phyloP scores from a whole-genome alignment of 2,113 vertebrate species.

The Gopherus evgoodei region DNA sequence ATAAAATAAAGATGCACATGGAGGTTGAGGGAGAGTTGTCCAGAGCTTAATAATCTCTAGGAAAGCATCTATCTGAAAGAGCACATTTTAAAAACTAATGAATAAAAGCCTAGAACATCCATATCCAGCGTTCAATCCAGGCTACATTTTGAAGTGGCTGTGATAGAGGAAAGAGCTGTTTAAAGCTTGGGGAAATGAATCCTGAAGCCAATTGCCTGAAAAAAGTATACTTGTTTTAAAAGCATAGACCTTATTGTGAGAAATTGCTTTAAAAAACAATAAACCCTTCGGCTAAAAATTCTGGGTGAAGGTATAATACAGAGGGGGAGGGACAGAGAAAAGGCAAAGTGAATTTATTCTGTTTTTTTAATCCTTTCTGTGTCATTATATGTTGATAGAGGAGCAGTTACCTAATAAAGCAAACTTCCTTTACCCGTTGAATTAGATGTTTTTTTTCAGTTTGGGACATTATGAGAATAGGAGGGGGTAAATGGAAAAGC shows the following conservation, averaged over 20 bases:
- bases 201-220: neutral
- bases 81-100: neutral
- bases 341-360: neutral
- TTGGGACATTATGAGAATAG: neutral
- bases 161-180: neutral
- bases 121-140: neutral
- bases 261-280: neutral
- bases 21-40: neutral
- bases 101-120: neutral
- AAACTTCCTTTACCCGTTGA: neutral
- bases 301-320: neutral
- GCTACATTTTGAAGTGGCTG: neutral
- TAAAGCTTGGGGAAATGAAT: neutral
- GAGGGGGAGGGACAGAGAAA: neutral
- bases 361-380: neutral
- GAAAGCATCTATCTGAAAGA: neutral
- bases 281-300: neutral
- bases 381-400: neutral
- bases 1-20: neutral
- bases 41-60: neutral
- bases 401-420: fast-evolving
- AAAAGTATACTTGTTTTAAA: neutral
- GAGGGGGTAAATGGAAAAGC: neutral
- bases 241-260: neutral
- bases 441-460: neutral